Percentiles rank a stretch among this genome's conserved stretches.
Conservation (phyloP, 1,140 invertebrate species). For the Gyrodactylus salaris region DNA sequence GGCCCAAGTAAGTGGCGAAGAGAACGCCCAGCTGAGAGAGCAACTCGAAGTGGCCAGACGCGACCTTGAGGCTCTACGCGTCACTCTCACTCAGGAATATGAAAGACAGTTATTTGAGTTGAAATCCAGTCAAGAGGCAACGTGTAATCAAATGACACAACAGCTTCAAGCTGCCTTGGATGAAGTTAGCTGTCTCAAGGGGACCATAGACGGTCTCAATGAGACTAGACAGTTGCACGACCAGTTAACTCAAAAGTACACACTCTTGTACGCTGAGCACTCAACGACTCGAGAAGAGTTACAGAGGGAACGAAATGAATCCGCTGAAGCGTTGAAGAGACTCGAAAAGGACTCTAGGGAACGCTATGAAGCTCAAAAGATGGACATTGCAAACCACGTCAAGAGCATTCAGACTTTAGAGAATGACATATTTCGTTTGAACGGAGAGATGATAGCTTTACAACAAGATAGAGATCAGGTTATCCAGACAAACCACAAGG, state of each 20-base stretch:
- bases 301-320: not conserved
- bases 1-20: not conserved
- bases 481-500: not conserved
- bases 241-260: not conserved
- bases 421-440: not conserved
- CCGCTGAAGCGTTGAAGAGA: not conserved
- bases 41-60: not conserved
- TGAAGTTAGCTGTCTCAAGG: not conserved
- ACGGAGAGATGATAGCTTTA: not conserved
- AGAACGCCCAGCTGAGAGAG: not conserved
- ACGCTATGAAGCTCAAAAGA: not conserved
- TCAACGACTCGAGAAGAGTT: not conserved
- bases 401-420: not conserved
- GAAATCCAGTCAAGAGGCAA: not conserved
- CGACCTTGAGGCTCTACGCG: not conserved
- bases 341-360: not conserved
- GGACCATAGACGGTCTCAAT: not conserved
- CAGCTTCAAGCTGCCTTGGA: not conserved
- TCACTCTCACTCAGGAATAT: not conserved
- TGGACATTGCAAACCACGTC: not conserved
- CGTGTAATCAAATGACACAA: not conserved
- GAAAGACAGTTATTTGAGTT: not conserved
- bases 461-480: not conserved
- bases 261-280: not conserved
- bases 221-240: not conserved